Evolutionary conservation across 2,888 invertebrate genomes (phyloP).

Genomic region (Venusia cambrica): DNA sequence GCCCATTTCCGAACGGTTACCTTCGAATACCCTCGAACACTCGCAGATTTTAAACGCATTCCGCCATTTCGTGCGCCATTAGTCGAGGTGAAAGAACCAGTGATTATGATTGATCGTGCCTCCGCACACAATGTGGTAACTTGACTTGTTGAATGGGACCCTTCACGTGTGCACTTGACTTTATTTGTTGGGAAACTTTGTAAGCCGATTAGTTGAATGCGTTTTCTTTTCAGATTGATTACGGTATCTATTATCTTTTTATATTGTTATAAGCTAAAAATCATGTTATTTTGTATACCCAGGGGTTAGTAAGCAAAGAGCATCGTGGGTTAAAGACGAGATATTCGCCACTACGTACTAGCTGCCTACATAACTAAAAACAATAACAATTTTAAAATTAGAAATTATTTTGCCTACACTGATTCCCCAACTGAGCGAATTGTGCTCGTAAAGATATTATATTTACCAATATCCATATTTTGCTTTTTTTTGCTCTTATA

Average conservation of each 20-base stretch:
- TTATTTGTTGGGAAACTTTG: slow-evolving; percentile 57
- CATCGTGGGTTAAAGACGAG: too few relatives aligned
- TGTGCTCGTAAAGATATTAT: too few relatives aligned
- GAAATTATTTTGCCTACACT: too few relatives aligned
- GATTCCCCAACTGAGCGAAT: too few relatives aligned
- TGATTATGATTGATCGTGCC: slow-evolving; percentile 77
- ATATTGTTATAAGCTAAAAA: too few relatives aligned
- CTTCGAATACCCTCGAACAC: slow-evolving; percentile 64
- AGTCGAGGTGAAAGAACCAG: slow-evolving; percentile 75
- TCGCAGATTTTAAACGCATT: slow-evolving; percentile 77
- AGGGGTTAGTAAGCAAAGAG: too few relatives aligned
- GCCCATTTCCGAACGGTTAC: slow-evolving; percentile 73
- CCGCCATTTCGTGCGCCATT: slow-evolving; percentile 77
- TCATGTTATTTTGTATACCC: too few relatives aligned
- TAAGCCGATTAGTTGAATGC: slow-evolving; percentile 38
- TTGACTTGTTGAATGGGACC: slow-evolving; percentile 72
- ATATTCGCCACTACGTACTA: too few relatives aligned
- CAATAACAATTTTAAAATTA: too few relatives aligned
- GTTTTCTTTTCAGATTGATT: slow-evolving; percentile 32
- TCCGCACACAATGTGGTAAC: slow-evolving; percentile 57
- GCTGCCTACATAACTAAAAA: too few relatives aligned
- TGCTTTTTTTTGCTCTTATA: too few relatives aligned
- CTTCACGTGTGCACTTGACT: slow-evolving; percentile 62
- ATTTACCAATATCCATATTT: too few relatives aligned
- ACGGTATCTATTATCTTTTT: slow-evolving; percentile 36